These are phyloP conservation scores for Donacobius atricapilla DNA, from an alignment of 2,113 vertebrate genomes.

Conservation along the genomic window DNA sequence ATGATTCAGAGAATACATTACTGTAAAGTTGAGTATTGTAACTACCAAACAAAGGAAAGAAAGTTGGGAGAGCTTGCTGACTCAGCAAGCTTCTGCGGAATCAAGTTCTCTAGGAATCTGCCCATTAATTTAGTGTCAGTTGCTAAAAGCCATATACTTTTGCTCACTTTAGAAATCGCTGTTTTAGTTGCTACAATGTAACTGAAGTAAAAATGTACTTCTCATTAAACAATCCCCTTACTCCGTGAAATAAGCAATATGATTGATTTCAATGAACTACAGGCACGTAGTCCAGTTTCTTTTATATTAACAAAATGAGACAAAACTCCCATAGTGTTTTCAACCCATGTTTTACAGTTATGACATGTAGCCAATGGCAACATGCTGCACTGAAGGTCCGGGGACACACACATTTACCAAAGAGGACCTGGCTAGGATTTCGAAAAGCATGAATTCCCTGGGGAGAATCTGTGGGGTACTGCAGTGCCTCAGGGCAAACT, in stretches of 20 bases:
- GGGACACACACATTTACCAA: background rate
- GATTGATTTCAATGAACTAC: background rate
- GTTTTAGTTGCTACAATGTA: background rate
- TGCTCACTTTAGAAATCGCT: background rate
- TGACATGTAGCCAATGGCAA: background rate
- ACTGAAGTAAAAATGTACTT: background rate
- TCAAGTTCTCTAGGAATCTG: background rate
- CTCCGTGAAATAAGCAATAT: background rate
- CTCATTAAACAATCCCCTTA: background rate
- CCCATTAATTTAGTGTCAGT: background rate
- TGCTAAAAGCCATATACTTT: background rate
- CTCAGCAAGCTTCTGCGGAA: background rate
- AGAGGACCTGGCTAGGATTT: background rate
- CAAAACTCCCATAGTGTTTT: background rate
- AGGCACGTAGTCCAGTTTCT: background rate
- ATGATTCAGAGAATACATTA: background rate
- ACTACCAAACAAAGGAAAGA: background rate
- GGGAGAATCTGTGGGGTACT: background rate
- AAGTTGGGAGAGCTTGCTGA: background rate
- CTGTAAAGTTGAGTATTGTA: background rate
- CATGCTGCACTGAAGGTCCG: background rate
- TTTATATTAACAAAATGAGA: background rate
- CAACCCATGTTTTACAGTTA: background rate
- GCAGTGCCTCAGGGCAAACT: background rate
- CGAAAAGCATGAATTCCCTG: background rate